Base-by-base conservation (phyloP, 30 jellyfish, hydroid and myxozoan species). In the Hydra vulgaris region DNA sequence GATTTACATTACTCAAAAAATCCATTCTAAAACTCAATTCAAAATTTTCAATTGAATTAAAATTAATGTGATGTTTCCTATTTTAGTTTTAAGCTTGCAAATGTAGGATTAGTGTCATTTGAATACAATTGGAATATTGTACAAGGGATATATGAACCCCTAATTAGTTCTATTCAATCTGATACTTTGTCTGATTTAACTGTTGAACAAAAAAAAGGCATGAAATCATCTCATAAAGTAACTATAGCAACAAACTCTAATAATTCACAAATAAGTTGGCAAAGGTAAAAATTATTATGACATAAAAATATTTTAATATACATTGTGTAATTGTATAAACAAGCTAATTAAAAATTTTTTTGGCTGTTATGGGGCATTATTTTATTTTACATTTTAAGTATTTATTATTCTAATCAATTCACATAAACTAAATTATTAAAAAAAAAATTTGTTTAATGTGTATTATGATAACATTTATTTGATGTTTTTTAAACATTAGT, bases 81-180 rank as follows among this genome's bases (percentile, higher is more conserved):
- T 23, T 79, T 7, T 72, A 89, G 97, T 84, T 90, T 90, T 56
- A 81, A 79, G 7, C 12, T 90, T 81, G 74, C 53, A 67, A 90
- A 90, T 71, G 88, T 68, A 26, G 97, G 97, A 0, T 79, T 61
- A 7, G 96, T 90, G 18, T 74, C 79, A 27, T 74, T 90, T 18
- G 83, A 79, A 53, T 83, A 81, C 78, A 72, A 71, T 27, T 90
- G 97, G 97, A 53, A 27, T 73, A 73, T 86, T 25, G 81, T 67
- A 22, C 74, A 92, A 15, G 96, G 97, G 25, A 53, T 25, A 8
- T 73, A 52, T 25, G 77, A 54, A 22, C 89, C 84, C 1, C 87
- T 72, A 22, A 12, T 40, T 40, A 40, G 61, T 12, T 40, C 61
- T 40, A 12, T 40, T 40, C 61, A 40, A 40, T 40, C 61, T 40